These are phyloP conservation scores for Diabrotica virgifera DNA, from an alignment of 1,140 invertebrate species.

Conservation along the genomic window DNA sequence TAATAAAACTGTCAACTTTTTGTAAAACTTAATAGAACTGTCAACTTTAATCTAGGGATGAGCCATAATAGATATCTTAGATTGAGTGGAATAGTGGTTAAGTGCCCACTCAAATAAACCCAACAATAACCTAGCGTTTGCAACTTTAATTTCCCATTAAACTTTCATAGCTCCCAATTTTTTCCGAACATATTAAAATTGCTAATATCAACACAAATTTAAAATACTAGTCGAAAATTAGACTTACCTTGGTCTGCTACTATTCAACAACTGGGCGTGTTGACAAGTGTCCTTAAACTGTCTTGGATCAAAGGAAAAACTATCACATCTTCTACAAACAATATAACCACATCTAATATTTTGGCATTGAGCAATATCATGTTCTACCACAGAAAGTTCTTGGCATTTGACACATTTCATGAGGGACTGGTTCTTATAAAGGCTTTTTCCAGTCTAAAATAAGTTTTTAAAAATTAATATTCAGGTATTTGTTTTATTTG, in stretches of 20 bases:
- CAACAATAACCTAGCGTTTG: too few species aligned
- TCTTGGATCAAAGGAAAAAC: conserved; percentile 31
- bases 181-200: too few species aligned
- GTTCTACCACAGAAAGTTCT: conserved; percentile 35
- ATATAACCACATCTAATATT: conserved; percentile 37
- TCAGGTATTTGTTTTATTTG: too few species aligned
- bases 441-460: conserved; percentile 24
- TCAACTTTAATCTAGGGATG: not conserved
- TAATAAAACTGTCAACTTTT: too few species aligned
- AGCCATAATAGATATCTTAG: too few species aligned
- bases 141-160: too few species aligned
- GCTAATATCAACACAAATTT: too few species aligned
- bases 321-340: conserved; percentile 36
- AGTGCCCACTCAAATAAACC: too few species aligned
- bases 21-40: too few species aligned
- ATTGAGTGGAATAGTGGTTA: too few species aligned
- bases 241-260: conserved; percentile 4
- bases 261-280: conserved; percentile 12
- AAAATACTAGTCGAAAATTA: not conserved
- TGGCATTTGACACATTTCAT: conserved; percentile 35
- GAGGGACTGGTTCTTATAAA: conserved; percentile 33
- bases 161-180: too few species aligned
- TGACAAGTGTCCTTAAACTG: conserved; percentile 36
- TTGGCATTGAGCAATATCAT: conserved; percentile 38
- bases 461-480: too few species aligned